phyloP scores from a whole-genome alignment of 2,888 invertebrate genomes.

The Drosophila trichaetosa region DNA sequence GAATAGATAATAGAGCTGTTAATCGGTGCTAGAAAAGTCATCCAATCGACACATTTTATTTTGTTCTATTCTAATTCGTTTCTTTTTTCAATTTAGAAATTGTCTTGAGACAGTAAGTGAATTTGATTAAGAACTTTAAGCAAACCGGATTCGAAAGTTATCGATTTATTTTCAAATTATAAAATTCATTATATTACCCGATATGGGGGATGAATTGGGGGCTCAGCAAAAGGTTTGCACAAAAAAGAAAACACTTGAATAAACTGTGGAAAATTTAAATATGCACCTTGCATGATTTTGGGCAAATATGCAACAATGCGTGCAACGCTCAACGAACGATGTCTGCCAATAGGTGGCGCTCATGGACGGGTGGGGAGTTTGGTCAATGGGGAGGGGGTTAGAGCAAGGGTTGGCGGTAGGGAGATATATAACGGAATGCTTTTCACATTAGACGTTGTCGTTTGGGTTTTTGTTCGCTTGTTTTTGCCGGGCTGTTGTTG shows the following conservation, averaged over 20 bases:
- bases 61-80: not conserved
- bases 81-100: not conserved
- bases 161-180: not conserved
- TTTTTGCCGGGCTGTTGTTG: slow-evolving; percentile 41
- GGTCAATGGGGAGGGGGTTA: not conserved
- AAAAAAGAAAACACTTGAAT: slow-evolving; percentile 30
- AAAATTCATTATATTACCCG: too few relatives aligned
- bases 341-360: slow-evolving; percentile 10
- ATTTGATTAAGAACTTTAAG: not conserved
- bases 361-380: not conserved
- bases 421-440: slow-evolving; percentile 38
- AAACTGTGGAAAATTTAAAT: slow-evolving; percentile 63
- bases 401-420: not conserved
- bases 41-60: not conserved
- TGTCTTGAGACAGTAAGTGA: not conserved
- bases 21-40: not conserved
- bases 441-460: slow-evolving; percentile 59
- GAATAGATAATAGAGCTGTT: not conserved
- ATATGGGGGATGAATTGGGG: not conserved
- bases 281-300: slow-evolving; percentile 68
- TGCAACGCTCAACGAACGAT: slow-evolving; percentile 22
- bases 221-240: slow-evolving; percentile 19
- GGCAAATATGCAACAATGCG: slow-evolving; percentile 59
- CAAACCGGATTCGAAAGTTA: not conserved
- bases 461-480: slow-evolving; percentile 16